Evolutionary conservation across 2,113 vertebrate species (phyloP).

Genomic region (Tachysurus fulvidraco): DNA sequence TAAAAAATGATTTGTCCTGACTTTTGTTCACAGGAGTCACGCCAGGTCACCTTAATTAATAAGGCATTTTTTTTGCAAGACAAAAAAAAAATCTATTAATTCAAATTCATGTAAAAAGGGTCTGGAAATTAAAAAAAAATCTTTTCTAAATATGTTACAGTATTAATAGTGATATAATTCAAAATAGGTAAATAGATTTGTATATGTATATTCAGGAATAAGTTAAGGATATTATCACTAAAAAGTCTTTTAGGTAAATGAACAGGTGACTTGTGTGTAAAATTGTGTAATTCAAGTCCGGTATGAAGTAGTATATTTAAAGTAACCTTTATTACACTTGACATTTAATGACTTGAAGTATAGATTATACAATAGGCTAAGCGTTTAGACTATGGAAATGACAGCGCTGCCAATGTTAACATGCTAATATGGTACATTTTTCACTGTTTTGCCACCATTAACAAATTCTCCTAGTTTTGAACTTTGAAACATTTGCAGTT

Average conservation of each 20-base stretch:
- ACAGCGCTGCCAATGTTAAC: not conserved
- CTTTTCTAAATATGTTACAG: not conserved
- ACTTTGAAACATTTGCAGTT: not conserved
- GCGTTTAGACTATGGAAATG: not conserved
- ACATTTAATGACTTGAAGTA: not conserved
- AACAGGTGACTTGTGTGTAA: not conserved
- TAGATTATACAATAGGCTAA: not conserved
- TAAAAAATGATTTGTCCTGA: not conserved
- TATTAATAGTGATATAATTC: not conserved
- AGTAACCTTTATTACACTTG: not conserved
- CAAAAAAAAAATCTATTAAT: not conserved
- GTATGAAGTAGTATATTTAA: not conserved
- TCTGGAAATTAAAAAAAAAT: not conserved
- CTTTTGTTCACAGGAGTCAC: not conserved
- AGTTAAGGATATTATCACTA: not conserved
- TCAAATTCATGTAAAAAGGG: not conserved
- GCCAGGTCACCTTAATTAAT: slow-evolving; percentile 16
- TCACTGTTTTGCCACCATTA: not conserved
- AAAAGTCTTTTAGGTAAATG: not conserved
- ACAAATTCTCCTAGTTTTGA: not conserved
- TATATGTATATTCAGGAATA: not conserved
- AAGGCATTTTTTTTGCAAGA: not conserved
- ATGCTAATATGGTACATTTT: not conserved
- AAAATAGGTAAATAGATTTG: not conserved
- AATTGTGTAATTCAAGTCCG: not conserved